Evolutionary conservation across 2,113 vertebrate genomes (phyloP), one percentile per base, ranked within the genome.

Genomic region (Erpornis zantholeuca): DNA sequence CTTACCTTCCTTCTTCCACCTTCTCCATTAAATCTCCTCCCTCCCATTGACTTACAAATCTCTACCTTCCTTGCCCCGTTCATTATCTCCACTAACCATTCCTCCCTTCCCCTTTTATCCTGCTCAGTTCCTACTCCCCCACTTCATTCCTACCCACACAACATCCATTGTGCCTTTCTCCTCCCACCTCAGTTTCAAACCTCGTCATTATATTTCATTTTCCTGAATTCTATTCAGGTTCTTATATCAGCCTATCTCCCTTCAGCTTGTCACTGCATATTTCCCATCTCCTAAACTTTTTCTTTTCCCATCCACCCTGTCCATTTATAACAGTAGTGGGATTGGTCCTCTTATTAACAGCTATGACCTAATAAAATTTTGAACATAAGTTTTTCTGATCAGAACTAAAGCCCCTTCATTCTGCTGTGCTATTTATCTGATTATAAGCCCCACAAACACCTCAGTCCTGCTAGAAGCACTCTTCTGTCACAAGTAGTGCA

Each of bases 81-180:
- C 54, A 65, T 95, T 96, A 89, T 95, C 79, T 64, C 47, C 40
- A 44, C 60, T 83, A 86, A 73, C 69, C n/a, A 72, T 86, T 64
- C 81, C 61, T 78, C 65, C 77, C 49, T 90, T 93, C 76, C 53
- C 56, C 69, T 84, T 96, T 86, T 79, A 96, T 91, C 44, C 53
- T 57, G 38, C 35, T 88, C 54, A 4, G 45, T 52, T 88, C 68
- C 69, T 86, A 90, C 92, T 92, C 82, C 56, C 44, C 68, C 82
- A 88, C 89, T 91, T 89, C 56, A 78, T 73, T 88, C 80, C 85
- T 73, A 88, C 93, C 60, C 82, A 94, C 93, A 92, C 52, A 60
- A 49, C 31, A 60, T 4, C 7, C 65, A 86, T 65, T 92, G 38
- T 90, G 42, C 79, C 61, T 93, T 83, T 73, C 75, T 88, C 52